Evolutionary conservation across 2,797 vertebrate genomes (phyloP).

Genomic region (Peromyscus nudipes): DNA sequence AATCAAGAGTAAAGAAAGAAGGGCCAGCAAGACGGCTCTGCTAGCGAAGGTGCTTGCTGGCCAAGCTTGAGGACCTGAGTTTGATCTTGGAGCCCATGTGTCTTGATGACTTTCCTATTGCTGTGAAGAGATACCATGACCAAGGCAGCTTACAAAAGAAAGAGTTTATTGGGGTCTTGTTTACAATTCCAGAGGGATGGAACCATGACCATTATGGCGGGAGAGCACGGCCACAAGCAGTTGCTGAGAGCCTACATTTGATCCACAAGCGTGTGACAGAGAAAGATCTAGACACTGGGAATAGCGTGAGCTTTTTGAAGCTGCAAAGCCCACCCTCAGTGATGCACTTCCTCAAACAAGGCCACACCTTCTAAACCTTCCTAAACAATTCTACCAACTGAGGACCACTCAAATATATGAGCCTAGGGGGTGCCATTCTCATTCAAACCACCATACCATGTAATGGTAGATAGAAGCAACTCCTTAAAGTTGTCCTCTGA

Average conservation of each 20-base stretch:
- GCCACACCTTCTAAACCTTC: neutral
- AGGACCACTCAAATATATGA: neutral
- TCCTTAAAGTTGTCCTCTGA: neutral
- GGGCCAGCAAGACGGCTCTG: neutral
- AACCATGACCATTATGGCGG: neutral
- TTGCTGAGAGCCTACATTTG: neutral
- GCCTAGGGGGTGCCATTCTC: neutral
- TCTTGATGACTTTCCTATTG: neutral
- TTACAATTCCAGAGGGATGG: neutral
- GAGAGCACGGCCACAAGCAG: neutral
- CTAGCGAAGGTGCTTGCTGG: neutral
- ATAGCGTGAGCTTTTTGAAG: neutral
- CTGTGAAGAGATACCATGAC: neutral
- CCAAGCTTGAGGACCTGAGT: too few relatives aligned
- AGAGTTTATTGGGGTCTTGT: neutral
- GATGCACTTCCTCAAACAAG: neutral
- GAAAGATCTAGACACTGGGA: neutral
- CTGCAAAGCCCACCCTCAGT: neutral
- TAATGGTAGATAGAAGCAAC: neutral
- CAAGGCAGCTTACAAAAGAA: neutral
- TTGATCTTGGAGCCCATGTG: neutral
- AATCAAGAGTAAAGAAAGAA: neutral
- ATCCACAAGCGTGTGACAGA: neutral
- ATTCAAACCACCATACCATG: neutral
- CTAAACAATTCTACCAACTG: neutral